These are phyloP conservation scores for Caenorhabditis sp. DNA, from an alignment of 2,888 invertebrate species.

Conservation along the genomic window DNA sequence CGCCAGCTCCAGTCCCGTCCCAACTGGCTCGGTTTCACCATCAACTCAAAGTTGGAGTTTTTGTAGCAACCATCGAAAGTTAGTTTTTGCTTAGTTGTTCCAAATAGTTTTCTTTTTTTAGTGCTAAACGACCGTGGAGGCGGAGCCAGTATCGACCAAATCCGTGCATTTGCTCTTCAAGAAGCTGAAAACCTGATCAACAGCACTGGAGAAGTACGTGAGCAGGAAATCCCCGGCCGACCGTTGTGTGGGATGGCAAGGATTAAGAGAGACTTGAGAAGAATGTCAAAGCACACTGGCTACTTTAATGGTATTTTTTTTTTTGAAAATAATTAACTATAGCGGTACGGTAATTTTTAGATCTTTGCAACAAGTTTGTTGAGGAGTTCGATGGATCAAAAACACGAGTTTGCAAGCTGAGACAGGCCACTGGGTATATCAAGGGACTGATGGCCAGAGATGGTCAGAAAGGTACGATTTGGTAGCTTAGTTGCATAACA, in stretches of 20 bases:
- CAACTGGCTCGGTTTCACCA: constrained; percentile 25
- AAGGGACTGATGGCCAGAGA: constrained; percentile 30
- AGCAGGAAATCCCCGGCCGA: not conserved
- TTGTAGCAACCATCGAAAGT: constrained; percentile 34
- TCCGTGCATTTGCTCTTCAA: not conserved
- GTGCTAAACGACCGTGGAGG: constrained; percentile 16
- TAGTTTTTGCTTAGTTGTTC: not conserved
- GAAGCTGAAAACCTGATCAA: constrained; percentile 14
- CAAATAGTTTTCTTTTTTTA: constrained; percentile 5
- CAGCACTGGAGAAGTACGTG: not conserved
- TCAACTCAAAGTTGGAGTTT: constrained; percentile 28
- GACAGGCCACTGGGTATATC: constrained; percentile 31
- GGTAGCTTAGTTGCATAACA: not conserved
- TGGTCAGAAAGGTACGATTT: not conserved
- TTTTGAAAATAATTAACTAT: too few species aligned
- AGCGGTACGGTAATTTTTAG: too few species aligned
- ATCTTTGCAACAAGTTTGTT: constrained; percentile 24
- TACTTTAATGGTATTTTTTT: constrained; percentile 32
- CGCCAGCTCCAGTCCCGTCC: not conserved
- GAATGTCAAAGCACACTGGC: constrained; percentile 22
- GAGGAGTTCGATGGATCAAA: constrained; percentile 35
- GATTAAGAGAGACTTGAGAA: constrained; percentile 15
- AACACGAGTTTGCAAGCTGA: constrained; percentile 7
- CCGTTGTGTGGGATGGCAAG: constrained; percentile 15
- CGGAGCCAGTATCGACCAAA: not conserved